Base-by-base conservation (phyloP, 2,888 invertebrate species). In the Megamerina dolium region DNA sequence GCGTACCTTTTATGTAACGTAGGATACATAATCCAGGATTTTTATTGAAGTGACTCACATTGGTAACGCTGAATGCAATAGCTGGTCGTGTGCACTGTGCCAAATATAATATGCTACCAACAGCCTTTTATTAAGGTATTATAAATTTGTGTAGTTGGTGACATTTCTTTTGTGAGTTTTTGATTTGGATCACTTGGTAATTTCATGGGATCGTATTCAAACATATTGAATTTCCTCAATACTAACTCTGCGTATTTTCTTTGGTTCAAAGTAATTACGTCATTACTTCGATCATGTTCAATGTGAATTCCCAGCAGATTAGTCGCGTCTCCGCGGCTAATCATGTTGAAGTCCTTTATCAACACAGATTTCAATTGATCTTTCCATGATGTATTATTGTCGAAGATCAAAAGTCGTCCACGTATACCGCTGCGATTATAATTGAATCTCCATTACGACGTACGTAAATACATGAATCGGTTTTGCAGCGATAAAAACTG, bases 401-500 rank as follows among this genome's bases (percentile, higher is more conserved):
- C 44, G 27, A 50, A 41, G 14, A 42, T 37, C 19, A 48, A 17
- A 9, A 45, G 10, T 39, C 31, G 12, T 31, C 39, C 4, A 32
- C 39, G 16, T 39, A 21, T 21, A 21, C n/a, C n/a, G n/a, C n/a
- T 14, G 44, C 32, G 12, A 44, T 43, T 13, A 40, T 19, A 2
- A 43, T 42, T 3, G 13, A 29, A 3, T 37, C 27, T 5, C n/a
- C 38, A 10, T 21, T 37, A 9, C 37, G 26, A 26, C 26, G 37
- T 21, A 29, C 23, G 38, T 43, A 46, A 23, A 46, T 38, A 26
- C 50, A 50, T 10, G 39, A 33, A 16, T 51, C n/a, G n/a, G n/a
- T n/a, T n/a, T n/a, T n/a, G n/a, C n/a, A n/a, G n/a, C 46, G 43
- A 19, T 36, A 50, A 49, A 19, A 48, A 46, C 9, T 50, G 21